Evolutionary conservation across 2,113 vertebrate genomes (phyloP).

Genomic region (Phaetusa simplex): DNA sequence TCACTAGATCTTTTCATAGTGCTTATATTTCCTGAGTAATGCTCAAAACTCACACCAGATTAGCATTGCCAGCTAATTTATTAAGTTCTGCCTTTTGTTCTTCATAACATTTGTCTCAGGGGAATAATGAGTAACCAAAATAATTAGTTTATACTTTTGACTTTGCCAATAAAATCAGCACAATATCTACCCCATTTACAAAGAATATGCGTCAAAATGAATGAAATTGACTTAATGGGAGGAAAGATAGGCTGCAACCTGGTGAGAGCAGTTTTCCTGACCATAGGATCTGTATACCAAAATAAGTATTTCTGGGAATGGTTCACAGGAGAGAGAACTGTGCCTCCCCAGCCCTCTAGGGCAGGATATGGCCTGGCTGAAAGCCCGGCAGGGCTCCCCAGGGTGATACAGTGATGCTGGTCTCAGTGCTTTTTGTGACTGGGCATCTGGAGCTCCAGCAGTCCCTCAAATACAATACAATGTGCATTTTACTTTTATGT

Average conservation of each 20-base stretch:
- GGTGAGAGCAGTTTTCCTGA: background rate
- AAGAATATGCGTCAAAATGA: background rate
- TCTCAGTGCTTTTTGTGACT: background rate
- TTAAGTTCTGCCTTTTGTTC: background rate
- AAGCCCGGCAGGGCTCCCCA: background rate
- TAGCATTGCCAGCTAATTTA: background rate
- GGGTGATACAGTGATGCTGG: background rate
- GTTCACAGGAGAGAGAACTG: background rate
- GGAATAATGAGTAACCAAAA: background rate
- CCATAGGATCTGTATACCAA: background rate
- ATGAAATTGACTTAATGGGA: background rate
- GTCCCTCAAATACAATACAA: background rate
- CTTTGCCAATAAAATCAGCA: background rate
- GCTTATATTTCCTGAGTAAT: background rate
- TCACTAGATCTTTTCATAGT: background rate
- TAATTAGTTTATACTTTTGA: background rate
- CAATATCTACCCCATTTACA: background rate
- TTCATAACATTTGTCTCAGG: background rate
- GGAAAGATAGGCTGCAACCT: background rate
- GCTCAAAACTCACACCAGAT: background rate
- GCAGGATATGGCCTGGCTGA: background rate
- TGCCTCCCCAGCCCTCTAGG: background rate
- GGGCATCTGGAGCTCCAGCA: background rate
- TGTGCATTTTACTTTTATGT: background rate
- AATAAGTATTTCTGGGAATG: background rate